phyloP scores from a whole-genome alignment of 2,888 invertebrate species.

The Pycnomerus fuliginosus region DNA sequence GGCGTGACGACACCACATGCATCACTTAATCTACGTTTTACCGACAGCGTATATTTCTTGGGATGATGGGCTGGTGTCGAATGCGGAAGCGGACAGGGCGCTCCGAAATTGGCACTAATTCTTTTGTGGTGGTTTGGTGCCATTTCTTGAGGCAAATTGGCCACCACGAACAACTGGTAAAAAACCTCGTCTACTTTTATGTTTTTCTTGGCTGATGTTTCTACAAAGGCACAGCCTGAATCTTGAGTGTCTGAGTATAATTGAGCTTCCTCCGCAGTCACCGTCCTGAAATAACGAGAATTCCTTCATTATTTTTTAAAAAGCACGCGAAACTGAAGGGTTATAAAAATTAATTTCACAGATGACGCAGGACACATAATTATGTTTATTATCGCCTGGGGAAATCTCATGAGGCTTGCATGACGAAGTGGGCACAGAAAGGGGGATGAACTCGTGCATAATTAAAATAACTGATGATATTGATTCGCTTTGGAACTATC shows the following conservation, averaged over 20 bases:
- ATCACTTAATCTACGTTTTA: constrained; percentile 79
- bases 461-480: constrained; percentile 10
- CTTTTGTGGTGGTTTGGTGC: constrained; percentile 84
- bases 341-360: constrained; percentile 13
- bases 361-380: no score
- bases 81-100: constrained; percentile 72
- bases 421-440: constrained; percentile 3
- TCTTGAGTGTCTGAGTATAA: constrained; percentile 78
- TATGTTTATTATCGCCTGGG: constrained; percentile 6
- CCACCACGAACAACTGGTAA: constrained; percentile 78
- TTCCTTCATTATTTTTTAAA: constrained; percentile 8
- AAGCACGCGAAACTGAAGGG: constrained; percentile 1
- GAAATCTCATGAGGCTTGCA: constrained; percentile 7
- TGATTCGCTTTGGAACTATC: constrained; percentile 10
- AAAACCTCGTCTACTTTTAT: constrained; percentile 80
- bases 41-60: constrained; percentile 76
- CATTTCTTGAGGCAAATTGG: constrained; percentile 85
- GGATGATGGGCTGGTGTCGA: constrained; percentile 65
- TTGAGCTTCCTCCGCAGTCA: constrained; percentile 73
- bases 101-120: constrained; percentile 73
- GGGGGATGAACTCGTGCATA: constrained; percentile 5
- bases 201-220: constrained; percentile 82
- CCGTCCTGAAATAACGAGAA: constrained; percentile 59
- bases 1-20: constrained; percentile 89
- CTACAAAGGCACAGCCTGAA: constrained; percentile 75